Evolutionary conservation across 2,113 vertebrate species (phyloP).

Genomic region (Epinephelus moara): DNA sequence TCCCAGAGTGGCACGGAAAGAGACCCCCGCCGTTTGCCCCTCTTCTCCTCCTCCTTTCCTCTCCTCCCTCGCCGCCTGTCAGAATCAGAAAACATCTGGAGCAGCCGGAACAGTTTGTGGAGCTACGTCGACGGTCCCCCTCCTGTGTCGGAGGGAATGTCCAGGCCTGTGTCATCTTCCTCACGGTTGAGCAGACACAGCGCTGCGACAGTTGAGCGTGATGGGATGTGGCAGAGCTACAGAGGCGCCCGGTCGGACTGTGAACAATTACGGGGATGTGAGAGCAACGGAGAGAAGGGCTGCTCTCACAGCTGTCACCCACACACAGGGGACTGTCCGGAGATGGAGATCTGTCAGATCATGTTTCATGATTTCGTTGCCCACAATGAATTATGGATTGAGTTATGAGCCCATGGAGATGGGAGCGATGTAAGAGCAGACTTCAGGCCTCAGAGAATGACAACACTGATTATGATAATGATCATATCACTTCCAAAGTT

Average conservation of each 20-base stretch:
- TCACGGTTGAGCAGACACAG: slow-evolving; percentile 50
- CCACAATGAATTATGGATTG: slow-evolving; percentile 72
- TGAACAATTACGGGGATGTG: slow-evolving; percentile 79
- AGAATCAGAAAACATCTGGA: slow-evolving; percentile 68
- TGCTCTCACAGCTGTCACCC: slow-evolving; percentile 79
- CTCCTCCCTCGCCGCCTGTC: slow-evolving; percentile 55
- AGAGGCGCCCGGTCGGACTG: slow-evolving; percentile 61
- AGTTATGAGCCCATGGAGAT: slow-evolving; percentile 51
- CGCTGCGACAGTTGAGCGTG: slow-evolving; percentile 53
- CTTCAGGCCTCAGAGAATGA: slow-evolving; percentile 7
- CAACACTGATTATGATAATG: slow-evolving; percentile 19
- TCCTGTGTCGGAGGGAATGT: slow-evolving; percentile 33
- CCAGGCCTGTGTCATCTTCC: slow-evolving; percentile 56
- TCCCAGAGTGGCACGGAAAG: slow-evolving; percentile 44
- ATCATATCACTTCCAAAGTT: slow-evolving; percentile 17
- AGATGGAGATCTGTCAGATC: slow-evolving; percentile 75
- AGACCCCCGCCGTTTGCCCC: slow-evolving; percentile 48
- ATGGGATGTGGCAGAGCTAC: slow-evolving; percentile 78
- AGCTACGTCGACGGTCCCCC: slow-evolving; percentile 20
- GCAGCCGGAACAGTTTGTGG: slow-evolving; percentile 21
- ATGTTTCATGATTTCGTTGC: slow-evolving; percentile 58
- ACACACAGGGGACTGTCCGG: slow-evolving; percentile 56
- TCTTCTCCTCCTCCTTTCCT: slow-evolving; percentile 10
- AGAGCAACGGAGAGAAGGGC: slow-evolving; percentile 59
- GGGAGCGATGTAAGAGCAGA: slow-evolving; percentile 39